Conservation (phyloP, 2,797 vertebrate species). For the Xenops minutus region DNA sequence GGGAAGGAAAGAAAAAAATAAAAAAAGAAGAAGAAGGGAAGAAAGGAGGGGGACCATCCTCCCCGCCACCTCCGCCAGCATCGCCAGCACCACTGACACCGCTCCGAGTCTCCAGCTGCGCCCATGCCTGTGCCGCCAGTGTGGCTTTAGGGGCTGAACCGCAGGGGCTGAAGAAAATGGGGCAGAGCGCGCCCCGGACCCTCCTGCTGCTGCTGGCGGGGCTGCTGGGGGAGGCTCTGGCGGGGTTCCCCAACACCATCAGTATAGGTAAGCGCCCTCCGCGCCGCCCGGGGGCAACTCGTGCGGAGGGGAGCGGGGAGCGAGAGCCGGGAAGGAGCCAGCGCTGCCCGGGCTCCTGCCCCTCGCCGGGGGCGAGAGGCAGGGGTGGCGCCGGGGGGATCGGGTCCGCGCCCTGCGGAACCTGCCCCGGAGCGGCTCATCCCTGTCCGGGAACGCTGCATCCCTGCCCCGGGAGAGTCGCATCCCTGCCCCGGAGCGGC, state of each 20-base stretch:
- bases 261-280: conserved; percentile 89
- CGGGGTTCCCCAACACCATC: conserved; percentile 96
- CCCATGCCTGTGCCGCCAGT: conserved; percentile 84
- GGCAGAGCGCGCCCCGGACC: conserved; percentile 80
- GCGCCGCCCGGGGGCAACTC: background rate
- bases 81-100: conserved; percentile 11
- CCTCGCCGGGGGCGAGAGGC: background rate
- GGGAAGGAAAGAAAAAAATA: background rate
- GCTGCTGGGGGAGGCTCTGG: conserved; percentile 86
- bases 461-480: background rate
- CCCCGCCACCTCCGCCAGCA: background rate
- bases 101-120: conserved; percentile 76
- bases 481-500: background rate
- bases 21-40: conserved; percentile 19
- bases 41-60: conserved; percentile 50
- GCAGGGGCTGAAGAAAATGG: conserved; percentile 87
- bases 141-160: conserved; percentile 84
- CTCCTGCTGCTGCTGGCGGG: conserved; percentile 86
- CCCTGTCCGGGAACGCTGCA: no score
- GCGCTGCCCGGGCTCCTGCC: background rate
- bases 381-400: background rate
- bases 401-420: background rate
- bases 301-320: background rate
- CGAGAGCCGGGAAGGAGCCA: background rate
- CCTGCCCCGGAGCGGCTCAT: background rate